Conservation (phyloP, 2,888 invertebrate species). For the Gibbula magus region DNA sequence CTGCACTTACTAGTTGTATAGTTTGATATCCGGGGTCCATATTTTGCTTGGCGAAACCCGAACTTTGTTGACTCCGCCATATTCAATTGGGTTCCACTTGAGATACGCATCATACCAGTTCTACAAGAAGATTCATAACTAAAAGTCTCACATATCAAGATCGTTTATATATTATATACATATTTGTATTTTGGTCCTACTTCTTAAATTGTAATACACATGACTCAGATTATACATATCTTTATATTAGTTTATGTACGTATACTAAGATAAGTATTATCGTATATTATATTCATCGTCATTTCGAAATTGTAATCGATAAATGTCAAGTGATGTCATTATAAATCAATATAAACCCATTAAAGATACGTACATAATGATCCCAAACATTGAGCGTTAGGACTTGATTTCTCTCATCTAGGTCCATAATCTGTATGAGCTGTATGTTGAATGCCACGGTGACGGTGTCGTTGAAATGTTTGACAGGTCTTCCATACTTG, state of each 20-base stretch:
- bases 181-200: no score
- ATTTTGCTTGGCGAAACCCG: conserved; percentile 68
- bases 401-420: conserved; percentile 75
- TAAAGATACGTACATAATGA: conserved; percentile 73
- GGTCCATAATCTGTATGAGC: conserved; percentile 74
- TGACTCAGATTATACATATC: no score
- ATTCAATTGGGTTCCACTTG: conserved; percentile 68
- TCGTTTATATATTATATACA: no score
- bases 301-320: no score
- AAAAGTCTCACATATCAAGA: no score
- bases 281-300: no score
- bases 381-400: conserved; percentile 74
- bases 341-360: no score
- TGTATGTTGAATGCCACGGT: conserved; percentile 70
- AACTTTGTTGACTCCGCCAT: conserved; percentile 66
- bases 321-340: no score
- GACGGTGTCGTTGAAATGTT: conserved; percentile 68
- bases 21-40: conserved; percentile 74
- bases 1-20: conserved; percentile 72
- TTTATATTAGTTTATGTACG: no score
- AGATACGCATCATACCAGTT: conserved; percentile 71
- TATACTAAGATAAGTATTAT: no score
- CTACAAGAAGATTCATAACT: conserved; percentile 46
- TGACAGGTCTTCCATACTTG: conserved; percentile 70
- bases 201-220: no score